Evolutionary conservation across 1,140 invertebrate species (phyloP).

Genomic region (Phocides pigmalion): DNA sequence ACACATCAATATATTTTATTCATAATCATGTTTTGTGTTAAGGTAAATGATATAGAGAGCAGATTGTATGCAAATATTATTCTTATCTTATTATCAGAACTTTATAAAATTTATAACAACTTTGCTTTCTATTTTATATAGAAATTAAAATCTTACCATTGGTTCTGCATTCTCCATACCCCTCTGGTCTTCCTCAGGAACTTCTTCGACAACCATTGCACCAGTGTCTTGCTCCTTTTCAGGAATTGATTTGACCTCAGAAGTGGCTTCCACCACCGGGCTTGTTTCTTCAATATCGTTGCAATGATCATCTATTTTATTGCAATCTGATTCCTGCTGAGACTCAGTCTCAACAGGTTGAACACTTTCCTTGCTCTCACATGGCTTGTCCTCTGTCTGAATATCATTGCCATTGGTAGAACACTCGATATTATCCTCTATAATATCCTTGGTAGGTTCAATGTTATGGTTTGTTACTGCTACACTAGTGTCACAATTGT

Average conservation of each 20-base stretch:
- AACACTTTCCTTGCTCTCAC: neutral
- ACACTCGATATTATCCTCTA: neutral
- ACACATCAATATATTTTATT: too few species aligned
- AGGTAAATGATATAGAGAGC: too few species aligned
- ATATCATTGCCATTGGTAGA: neutral
- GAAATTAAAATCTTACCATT: neutral
- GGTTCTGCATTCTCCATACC: neutral
- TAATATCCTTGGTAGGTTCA: constrained; percentile 1
- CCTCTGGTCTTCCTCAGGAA: neutral
- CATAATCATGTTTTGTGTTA: too few species aligned
- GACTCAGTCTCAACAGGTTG: neutral
- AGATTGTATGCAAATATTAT: too few species aligned
- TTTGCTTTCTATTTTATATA: neutral
- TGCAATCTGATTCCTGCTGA: neutral
- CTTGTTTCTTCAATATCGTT: constrained; percentile 6
- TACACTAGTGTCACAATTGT: constrained; percentile 37
- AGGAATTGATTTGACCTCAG: neutral
- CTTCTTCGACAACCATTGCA: neutral
- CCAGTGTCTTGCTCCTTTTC: neutral
- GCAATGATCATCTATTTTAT: constrained; percentile 28
- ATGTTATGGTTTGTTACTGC: neutral
- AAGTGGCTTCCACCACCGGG: neutral
- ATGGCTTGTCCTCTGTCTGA: neutral
- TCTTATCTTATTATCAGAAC: too few species aligned
- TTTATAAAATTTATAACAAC: constrained; percentile 1